phyloP scores from a whole-genome alignment of 2,888 invertebrate species.

The Orgyia antiqua region DNA sequence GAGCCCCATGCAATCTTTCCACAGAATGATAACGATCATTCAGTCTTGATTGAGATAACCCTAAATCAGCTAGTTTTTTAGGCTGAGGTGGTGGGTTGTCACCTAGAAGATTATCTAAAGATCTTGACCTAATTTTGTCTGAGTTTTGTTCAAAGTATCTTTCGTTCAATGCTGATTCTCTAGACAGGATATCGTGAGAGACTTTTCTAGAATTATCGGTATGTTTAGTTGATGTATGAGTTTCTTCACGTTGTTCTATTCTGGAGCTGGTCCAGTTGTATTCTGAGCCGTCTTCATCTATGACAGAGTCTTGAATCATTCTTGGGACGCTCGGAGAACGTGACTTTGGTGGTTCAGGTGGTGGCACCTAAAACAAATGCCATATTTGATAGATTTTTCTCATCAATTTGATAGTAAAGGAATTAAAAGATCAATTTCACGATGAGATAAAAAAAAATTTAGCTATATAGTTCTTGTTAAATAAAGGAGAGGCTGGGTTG shows the following conservation, averaged over 20 bases:
- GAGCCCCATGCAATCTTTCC: conserved; percentile 83
- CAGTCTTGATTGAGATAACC: conserved; percentile 89
- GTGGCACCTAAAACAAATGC: conserved; percentile 69
- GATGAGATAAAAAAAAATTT: too few species aligned
- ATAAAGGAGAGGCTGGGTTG: too few species aligned
- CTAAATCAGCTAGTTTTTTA: conserved; percentile 83
- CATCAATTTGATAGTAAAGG: too few species aligned
- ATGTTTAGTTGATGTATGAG: conserved; percentile 24
- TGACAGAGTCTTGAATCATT: conserved; percentile 62
- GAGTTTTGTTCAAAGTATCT: conserved; percentile 87
- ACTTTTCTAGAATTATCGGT: conserved; percentile 79
- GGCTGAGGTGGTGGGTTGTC: conserved; percentile 80
- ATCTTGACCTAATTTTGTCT: conserved; percentile 87
- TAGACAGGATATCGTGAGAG: conserved; percentile 86
- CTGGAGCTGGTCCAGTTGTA: conserved; percentile 58
- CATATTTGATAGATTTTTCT: too few species aligned
- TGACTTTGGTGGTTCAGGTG: conserved; percentile 82
- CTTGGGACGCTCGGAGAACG: conserved; percentile 69
- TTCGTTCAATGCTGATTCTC: conserved; percentile 91
- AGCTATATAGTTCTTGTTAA: too few species aligned
- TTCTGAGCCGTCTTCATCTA: conserved; percentile 61
- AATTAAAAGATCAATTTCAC: too few species aligned
- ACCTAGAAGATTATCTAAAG: conserved; percentile 89
- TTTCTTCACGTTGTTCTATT: conserved; percentile 38
- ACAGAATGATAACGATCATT: conserved; percentile 94